Base-by-base conservation (phyloP, 2,113 vertebrate species). In the Calonectris borealis region DNA sequence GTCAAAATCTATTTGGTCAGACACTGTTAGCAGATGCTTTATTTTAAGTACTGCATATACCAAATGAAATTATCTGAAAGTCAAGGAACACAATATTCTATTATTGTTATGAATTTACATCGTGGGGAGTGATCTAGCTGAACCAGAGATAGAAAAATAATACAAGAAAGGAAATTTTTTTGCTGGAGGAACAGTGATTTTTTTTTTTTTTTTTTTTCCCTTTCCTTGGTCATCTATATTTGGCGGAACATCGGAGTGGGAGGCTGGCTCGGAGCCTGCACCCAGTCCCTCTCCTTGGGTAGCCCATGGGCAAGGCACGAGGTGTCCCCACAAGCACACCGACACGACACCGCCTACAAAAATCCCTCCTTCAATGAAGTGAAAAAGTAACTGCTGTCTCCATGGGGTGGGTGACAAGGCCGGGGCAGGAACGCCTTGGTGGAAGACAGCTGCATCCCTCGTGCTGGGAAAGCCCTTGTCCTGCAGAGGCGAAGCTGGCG, bases 221-320 rank as follows among this genome's bases (percentile, higher is more conserved):
- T 76, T 68, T 49, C 51, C 40, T 49, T 36, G 71, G 38, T 75
- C 8, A 2, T 90, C 88, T 81, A 1, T 75, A 44, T 77, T 88
- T 90, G 52, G 42, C 0, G 0, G 48, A 79, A 76, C 2, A 1
- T 49, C 0, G 0, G 49, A 57, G 58, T 9, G 24, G 82, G 61
- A 94, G 70, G 17, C 26, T 75, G 73, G 62, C 60, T 46, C 3
- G 1, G 66, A 80, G 78, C 78, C 73, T 64, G 26, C 2, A 2
- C 42, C 27, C 27, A 6, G 21, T 49, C 62, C 76, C 58, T 92
- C 36, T 48, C 54, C 24, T 61, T 25, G n/a, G 0, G 0, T 31
- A 62, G 71, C 61, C 49, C 61, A 10, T 0, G 8, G 52, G 32
- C 52, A 66, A 64, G 57, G 42, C n/a, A n/a, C 5, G 7, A 65